Base-by-base conservation (phyloP, 64 coral and sea anemone genomes). In the Stylophora pistillata region DNA sequence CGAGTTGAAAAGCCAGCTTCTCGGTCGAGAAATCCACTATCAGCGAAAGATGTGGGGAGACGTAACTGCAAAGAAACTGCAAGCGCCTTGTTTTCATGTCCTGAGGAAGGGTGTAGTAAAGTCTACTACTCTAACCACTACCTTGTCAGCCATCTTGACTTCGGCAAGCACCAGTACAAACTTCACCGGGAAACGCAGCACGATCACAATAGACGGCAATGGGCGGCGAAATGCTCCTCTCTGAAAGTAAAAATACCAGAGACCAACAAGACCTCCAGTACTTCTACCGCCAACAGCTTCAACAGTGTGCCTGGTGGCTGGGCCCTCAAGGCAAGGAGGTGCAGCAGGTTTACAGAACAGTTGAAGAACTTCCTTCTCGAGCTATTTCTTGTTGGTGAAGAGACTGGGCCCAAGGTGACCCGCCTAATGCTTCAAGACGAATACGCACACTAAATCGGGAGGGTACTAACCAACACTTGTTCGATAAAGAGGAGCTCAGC, bases 191-290 rank as follows among this genome's bases (percentile, higher is more conserved):
- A 88, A 41, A 76, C 55, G 30, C 86, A 88, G 74, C 78, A 77
- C 61, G 74, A 88, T 64, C 59, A 66, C 72, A 88, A 66, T 28
- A 61, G 72, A 61, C 86, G 74, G n/a, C 73, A 88, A 72, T 88
- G 86, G 86, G 73, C 86, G 16, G 73, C 28, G 21, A 88, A 88
- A 78, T 88, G 86, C 86, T 74, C 86, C 57, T 88, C 86, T 74
- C 17, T 88, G 20, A 88, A 88, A 88, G 58, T 47, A 56, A 88
- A 74, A 31, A 73, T 74, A 25, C 86, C 86, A 31, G 27, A 74
- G 72, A 74, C 72, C 72, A 28, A 74, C 29, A 32, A 74, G 72
- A 74, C 27, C 72, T 74, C 72, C 72, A 74, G 72, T 74, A 32
- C 72, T 74, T 74, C 72, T 74, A 74, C 72, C 29, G 72, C 72